Conservation (phyloP, 2,888 invertebrate species). For the Caenorhabditis macrosperma region DNA sequence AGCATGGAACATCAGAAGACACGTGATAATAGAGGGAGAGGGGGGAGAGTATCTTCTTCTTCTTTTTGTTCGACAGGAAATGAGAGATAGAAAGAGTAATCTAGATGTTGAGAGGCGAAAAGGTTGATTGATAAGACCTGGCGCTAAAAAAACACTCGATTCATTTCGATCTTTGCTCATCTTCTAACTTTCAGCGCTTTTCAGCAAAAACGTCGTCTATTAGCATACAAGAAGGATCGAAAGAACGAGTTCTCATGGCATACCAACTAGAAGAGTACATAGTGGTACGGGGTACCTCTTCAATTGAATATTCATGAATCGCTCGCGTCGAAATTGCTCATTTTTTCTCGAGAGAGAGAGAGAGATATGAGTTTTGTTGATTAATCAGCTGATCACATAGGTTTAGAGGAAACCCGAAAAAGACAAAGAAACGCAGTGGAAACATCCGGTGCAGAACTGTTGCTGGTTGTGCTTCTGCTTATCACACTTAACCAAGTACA, state of each 20-base stretch:
- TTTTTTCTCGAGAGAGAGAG: too few relatives aligned
- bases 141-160: neutral
- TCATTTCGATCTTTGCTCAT: neutral
- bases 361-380: too few relatives aligned
- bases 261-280: conserved; percentile 19
- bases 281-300: conserved; percentile 3
- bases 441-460: conserved; percentile 24
- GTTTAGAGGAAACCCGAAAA: neutral
- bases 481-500: neutral
- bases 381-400: too few relatives aligned
- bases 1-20: conserved; percentile 33
- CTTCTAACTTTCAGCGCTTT: conserved; percentile 4
- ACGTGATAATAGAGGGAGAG: conserved; percentile 32
- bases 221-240: neutral
- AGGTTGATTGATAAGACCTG: conserved; percentile 5
- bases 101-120: conserved; percentile 2
- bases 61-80: conserved; percentile 32
- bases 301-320: conserved; percentile 37
- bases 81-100: conserved; percentile 20
- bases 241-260: neutral
- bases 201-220: too few relatives aligned
- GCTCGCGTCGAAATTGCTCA: neutral
- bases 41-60: too few relatives aligned
- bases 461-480: neutral
- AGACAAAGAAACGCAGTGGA: neutral